Evolutionary conservation across 1,140 invertebrate species (phyloP).

Genomic region (Lordiphosa collinella): DNA sequence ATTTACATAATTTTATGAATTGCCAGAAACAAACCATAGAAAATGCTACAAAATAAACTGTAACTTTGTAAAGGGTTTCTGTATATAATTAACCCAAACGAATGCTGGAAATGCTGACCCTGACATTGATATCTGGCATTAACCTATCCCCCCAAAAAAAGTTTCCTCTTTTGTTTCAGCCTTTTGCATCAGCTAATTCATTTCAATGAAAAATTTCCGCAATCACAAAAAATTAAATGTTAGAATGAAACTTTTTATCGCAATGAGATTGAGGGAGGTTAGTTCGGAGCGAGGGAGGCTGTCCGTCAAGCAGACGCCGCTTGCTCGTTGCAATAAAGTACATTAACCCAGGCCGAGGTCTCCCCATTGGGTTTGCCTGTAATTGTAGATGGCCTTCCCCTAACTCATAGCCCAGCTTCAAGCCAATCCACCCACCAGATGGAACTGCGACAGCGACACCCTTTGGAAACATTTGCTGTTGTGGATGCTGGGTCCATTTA

Average conservation of each 20-base stretch:
- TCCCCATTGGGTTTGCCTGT: constrained; percentile 35
- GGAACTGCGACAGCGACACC: constrained; percentile 47
- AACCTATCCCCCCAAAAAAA: constrained; percentile 31
- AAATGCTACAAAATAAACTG: constrained; percentile 66
- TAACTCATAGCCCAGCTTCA: constrained; percentile 8
- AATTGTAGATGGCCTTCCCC: constrained; percentile 11
- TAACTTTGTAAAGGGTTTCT: constrained; percentile 42
- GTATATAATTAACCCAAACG: constrained; percentile 38
- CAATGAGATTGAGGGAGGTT: constrained; percentile 19
- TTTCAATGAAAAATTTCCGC: constrained; percentile 76
- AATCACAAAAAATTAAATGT: constrained; percentile 71
- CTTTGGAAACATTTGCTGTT: constrained; percentile 38
- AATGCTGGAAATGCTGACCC: constrained; percentile 24
- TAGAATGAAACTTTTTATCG: constrained; percentile 51
- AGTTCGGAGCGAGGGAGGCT: constrained; percentile 1
- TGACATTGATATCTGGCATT: constrained; percentile 68
- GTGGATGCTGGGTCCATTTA: background rate
- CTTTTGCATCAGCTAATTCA: constrained; percentile 46
- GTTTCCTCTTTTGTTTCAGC: background rate
- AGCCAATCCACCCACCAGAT: constrained; percentile 5
- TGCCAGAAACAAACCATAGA: constrained; percentile 70
- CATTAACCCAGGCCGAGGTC: constrained; percentile 60
- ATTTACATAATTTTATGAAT: constrained; percentile 66
- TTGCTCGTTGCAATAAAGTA: constrained; percentile 45
- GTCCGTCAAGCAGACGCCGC: constrained; percentile 60